Evolutionary conservation across 2,888 invertebrate species (phyloP).

Genomic region (Rhyacophila evoluta): DNA sequence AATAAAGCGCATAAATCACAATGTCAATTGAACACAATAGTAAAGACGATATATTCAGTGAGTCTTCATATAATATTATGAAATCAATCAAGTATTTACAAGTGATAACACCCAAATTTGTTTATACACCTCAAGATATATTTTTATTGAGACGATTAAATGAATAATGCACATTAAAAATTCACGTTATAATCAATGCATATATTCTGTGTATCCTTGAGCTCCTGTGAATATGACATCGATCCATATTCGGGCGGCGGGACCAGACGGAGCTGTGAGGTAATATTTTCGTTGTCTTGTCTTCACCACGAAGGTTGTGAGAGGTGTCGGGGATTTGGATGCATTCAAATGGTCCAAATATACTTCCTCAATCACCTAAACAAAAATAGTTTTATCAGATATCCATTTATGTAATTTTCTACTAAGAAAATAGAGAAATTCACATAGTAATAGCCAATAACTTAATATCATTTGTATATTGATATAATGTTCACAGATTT

Average conservation of each 20-base stretch:
- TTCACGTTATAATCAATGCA: conserved; percentile 57
- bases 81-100: background rate
- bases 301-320: conserved; percentile 94
- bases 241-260: conserved; percentile 96
- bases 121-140: background rate
- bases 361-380: conserved; percentile 94
- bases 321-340: conserved; percentile 91
- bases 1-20: background rate
- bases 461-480: too few species aligned
- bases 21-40: background rate
- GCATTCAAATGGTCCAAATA: conserved; percentile 95
- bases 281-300: conserved; percentile 91
- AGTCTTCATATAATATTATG: too few species aligned
- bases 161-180: background rate
- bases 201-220: conserved; percentile 79
- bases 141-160: background rate
- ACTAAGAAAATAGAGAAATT: too few species aligned
- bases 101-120: background rate
- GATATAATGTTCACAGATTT: too few species aligned
- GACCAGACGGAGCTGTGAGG: conserved; percentile 93
- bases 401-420: too few species aligned
- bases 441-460: too few species aligned
- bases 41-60: background rate
- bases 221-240: conserved; percentile 95
- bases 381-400: conserved; percentile 44